A percentile compares a stretch with the other conserved stretches of the same genome.
phyloP scores from a whole-genome alignment of 2,113 vertebrate genomes.

The Crypturellus undulatus region DNA sequence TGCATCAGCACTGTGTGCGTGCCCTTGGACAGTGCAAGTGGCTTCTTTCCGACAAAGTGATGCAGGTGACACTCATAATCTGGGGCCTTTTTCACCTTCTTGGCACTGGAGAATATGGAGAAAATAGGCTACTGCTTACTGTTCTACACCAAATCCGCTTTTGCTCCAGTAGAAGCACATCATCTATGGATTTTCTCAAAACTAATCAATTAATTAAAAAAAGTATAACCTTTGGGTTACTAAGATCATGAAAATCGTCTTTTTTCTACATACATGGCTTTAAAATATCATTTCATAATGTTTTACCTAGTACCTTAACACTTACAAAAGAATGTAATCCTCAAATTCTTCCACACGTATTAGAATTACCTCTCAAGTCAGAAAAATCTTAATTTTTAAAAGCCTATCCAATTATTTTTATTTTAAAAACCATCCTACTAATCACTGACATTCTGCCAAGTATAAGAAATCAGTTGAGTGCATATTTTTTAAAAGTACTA shows the following conservation, averaged over 20 bases:
- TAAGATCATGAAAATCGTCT: neutral
- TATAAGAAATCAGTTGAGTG: neutral
- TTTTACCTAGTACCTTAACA: neutral
- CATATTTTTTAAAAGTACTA: neutral
- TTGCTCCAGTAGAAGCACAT: neutral
- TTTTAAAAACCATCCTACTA: constrained; percentile 35
- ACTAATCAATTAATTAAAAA: neutral
- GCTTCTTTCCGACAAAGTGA: neutral
- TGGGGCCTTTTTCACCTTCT: neutral
- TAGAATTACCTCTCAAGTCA: neutral
- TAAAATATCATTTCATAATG: neutral
- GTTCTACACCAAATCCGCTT: neutral
- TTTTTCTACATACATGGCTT: neutral
- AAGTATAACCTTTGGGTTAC: neutral
- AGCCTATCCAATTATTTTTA: constrained; percentile 24
- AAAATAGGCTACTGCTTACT: neutral
- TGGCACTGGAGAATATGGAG: neutral
- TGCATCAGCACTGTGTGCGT: fast-evolving
- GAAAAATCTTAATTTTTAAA: constrained; percentile 14
- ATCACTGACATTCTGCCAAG: neutral
- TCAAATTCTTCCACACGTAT: neutral
- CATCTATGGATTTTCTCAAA: fast-evolving
- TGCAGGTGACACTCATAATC: fast-evolving
- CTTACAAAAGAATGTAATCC: neutral
- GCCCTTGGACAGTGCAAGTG: fast-evolving